These are phyloP conservation scores for Cephalopterus ornatus DNA, from an alignment of 2,113 vertebrate species.

Conservation along the genomic window DNA sequence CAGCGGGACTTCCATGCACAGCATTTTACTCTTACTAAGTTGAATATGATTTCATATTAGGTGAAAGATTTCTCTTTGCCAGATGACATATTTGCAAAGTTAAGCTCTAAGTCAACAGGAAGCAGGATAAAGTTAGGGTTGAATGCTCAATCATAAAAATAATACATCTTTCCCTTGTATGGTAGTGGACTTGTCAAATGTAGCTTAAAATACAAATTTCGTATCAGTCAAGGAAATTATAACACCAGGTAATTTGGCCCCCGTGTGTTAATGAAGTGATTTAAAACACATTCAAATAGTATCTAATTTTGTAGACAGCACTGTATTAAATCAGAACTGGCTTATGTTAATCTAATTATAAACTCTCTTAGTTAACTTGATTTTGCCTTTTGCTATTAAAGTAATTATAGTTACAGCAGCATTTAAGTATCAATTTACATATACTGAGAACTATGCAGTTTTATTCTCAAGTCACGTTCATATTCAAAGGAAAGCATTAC, in stretches of 20 bases:
- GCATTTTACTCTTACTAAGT: neutral
- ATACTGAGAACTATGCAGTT: slow-evolving; percentile 3
- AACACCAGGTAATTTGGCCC: neutral
- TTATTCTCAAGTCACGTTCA: neutral
- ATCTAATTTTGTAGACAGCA: neutral
- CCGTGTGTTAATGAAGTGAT: neutral
- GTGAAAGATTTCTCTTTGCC: neutral
- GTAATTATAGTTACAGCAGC: slow-evolving; percentile 25
- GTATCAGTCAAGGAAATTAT: neutral
- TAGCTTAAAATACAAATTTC: neutral
- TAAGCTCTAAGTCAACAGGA: neutral
- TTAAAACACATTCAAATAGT: neutral
- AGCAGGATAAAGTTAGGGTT: neutral
- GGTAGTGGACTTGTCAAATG: neutral
- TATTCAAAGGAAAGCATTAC: slow-evolving; percentile 39
- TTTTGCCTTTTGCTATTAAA: slow-evolving; percentile 41
- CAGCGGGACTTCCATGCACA: neutral
- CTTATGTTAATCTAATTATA: slow-evolving; percentile 51
- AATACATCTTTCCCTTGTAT: neutral
- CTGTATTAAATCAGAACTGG: slow-evolving; percentile 25
- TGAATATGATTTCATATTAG: neutral
- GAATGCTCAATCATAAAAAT: neutral
- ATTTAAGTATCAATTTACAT: slow-evolving; percentile 44
- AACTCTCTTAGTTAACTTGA: slow-evolving; percentile 16
- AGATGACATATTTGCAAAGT: neutral